Conservation (phyloP, 2,797 vertebrate species). For the Muscicapa comitata region DNA sequence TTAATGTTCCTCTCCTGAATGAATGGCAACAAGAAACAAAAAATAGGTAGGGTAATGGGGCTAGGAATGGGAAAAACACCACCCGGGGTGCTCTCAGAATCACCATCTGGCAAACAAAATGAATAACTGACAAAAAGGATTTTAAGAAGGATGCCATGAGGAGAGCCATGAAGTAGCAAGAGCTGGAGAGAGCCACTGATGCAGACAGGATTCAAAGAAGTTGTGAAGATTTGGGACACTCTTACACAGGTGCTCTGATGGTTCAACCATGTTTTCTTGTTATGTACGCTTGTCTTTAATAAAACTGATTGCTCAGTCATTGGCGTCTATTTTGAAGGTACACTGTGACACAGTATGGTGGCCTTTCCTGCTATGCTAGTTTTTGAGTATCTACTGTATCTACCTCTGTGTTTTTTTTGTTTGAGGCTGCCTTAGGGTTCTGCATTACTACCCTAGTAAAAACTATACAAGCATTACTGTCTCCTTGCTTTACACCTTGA, state of each 20-base stretch:
- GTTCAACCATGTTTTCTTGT: background rate
- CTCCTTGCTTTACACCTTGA: background rate
- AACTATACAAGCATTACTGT: background rate
- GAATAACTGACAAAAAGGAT: background rate
- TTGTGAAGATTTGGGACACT: background rate
- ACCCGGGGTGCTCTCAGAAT: accelerated
- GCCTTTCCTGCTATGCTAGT: background rate
- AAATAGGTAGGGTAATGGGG: background rate
- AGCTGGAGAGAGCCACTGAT: background rate
- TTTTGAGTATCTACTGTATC: background rate
- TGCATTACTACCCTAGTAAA: background rate
- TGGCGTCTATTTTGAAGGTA: background rate
- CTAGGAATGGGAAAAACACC: background rate
- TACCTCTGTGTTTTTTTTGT: background rate
- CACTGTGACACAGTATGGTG: background rate
- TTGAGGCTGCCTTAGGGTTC: background rate
- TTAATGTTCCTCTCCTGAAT: background rate
- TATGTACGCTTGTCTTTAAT: background rate
- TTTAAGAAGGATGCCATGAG: background rate
- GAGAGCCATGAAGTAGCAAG: background rate
- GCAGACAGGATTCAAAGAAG: background rate
- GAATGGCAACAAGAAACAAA: background rate
- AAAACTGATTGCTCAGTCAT: background rate
- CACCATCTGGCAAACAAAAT: background rate
- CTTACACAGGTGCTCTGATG: background rate